Evolutionary conservation across 2,113 vertebrate genomes (phyloP).

Genomic region (Smithornis capensis): DNA sequence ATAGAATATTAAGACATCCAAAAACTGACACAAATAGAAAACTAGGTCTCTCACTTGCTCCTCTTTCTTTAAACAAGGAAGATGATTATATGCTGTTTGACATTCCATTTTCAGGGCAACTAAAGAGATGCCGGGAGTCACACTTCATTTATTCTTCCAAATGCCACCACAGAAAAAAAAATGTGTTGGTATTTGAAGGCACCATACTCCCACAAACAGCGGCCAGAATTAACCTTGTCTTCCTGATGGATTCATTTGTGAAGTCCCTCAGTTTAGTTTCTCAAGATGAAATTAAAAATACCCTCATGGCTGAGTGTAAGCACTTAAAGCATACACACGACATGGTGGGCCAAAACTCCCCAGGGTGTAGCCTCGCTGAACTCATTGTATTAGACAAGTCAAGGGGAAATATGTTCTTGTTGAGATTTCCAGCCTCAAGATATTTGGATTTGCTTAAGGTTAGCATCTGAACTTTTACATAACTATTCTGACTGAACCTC

Average conservation of each 20-base stretch:
- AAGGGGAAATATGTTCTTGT: constrained; percentile 55
- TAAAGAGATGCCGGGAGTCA: constrained; percentile 62
- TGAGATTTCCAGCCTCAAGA: constrained; percentile 48
- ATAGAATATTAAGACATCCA: constrained; percentile 77
- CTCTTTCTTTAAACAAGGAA: constrained; percentile 62
- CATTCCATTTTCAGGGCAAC: constrained; percentile 72
- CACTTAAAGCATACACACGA: constrained; percentile 7
- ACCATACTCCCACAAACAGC: constrained; percentile 54
- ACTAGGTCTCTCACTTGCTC: constrained; percentile 61
- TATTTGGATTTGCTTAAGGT: constrained; percentile 53
- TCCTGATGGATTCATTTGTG: constrained; percentile 45
- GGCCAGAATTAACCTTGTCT: constrained; percentile 67
- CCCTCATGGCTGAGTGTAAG: background rate
- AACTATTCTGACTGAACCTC: constrained; percentile 36
- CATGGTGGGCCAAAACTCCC: constrained; percentile 54
- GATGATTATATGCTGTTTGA: constrained; percentile 74
- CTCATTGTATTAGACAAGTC: constrained; percentile 66
- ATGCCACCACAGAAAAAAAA: constrained; percentile 57
- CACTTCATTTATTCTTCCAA: constrained; percentile 65
- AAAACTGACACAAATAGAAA: constrained; percentile 77
- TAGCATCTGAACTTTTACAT: constrained; percentile 41
- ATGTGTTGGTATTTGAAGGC: constrained; percentile 42
- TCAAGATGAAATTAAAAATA: constrained; percentile 51
- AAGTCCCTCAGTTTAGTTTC: constrained; percentile 43
- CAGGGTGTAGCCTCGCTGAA: constrained; percentile 50